Evolutionary conservation across 2,113 vertebrate species (phyloP), one percentile per base, ranked within the genome.

Genomic region (Syngnathus floridae): DNA sequence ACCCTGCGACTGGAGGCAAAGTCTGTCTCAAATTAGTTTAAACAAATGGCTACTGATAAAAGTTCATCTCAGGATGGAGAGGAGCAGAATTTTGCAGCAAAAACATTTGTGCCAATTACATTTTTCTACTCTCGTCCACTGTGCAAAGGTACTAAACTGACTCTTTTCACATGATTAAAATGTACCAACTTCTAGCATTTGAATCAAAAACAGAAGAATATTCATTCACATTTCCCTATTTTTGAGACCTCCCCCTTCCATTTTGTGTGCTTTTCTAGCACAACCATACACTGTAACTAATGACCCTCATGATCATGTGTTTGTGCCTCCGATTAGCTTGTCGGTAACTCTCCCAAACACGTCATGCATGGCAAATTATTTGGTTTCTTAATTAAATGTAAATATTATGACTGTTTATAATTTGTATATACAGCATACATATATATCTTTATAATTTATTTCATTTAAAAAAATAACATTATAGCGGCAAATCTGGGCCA

Each of bases 381-480:
- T 71, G 56, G 73, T 70, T 70, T 83, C 59, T 76, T 79, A 86
- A 71, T 73, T 58, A 49, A 21, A 35, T 62, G 87, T 92, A 92
- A 82, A 91, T 90, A 88, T 70, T 55, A 45, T 66, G 31, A 73
- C 67, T 82, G 59, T 65, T 80, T 73, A 75, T 87, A 68, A 72
- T 74, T 76, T 86, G 70, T 90, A 82, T 80, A 90, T 82, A 88
- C 5, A 38, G 38, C 38, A 38, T 38, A 41, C 16, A 58, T 7
- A 12, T 38, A 22, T 87, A 73, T 78, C 70, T 79, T 82, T 73
- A 70, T 91, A 88, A 90, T 89, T 90, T 90, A 90, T 90, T 90
- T 70, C 73, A 82, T 78, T 86, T 64, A 52, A 78, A 77, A 76
- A 77, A 76, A 59, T 67, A 81, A 75, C 70, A 70, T 71, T 51